Evolutionary conservation across 2,888 invertebrate species (phyloP).

Genomic region (Dinocampus coccinellae): DNA sequence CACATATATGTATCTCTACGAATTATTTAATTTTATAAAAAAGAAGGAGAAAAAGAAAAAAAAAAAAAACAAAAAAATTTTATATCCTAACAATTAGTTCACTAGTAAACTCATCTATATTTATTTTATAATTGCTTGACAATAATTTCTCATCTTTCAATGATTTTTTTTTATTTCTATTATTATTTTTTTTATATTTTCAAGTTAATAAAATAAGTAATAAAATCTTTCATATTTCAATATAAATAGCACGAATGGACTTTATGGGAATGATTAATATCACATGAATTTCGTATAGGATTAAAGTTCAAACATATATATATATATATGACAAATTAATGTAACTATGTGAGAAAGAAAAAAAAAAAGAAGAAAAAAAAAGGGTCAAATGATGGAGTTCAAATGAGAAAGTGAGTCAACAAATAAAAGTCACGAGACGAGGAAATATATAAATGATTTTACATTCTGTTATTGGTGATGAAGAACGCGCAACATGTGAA

Average conservation of each 20-base stretch:
- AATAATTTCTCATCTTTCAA: not conserved
- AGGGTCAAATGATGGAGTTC: not conserved
- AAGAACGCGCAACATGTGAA: not conserved
- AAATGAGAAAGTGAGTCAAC: not conserved
- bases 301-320: not conserved
- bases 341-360: not conserved
- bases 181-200: too few species aligned
- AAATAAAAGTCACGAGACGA: constrained; percentile 7
- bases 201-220: too few species aligned
- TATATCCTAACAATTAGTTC: too few species aligned
- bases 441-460: not conserved
- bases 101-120: too few species aligned
- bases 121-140: too few species aligned
- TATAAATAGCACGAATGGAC: not conserved
- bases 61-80: too few species aligned
- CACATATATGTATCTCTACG: not conserved
- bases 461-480: not conserved
- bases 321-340: not conserved
- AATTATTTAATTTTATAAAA: too few species aligned
- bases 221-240: not conserved
- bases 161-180: too few species aligned
- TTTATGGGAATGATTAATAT: not conserved
- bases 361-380: not conserved
- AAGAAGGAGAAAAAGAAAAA: too few species aligned
- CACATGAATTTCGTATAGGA: not conserved